Conservation (phyloP, 2,797 vertebrate species). For the Cynodonichthys magdalenae region DNA sequence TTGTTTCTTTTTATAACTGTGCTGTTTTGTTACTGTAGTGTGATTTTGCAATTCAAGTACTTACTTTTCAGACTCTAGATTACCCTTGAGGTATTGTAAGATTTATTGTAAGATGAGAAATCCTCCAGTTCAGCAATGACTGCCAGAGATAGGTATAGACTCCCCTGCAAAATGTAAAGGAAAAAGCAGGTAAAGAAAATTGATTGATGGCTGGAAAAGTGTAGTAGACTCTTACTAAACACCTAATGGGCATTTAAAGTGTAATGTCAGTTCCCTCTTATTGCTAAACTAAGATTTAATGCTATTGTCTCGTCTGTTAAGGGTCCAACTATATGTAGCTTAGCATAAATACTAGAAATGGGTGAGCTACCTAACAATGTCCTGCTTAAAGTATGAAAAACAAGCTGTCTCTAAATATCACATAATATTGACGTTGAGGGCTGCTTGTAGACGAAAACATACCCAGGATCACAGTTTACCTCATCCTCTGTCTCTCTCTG, state of each 20-base stretch:
- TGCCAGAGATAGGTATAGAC: too few relatives aligned
- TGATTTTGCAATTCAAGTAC: conserved; percentile 50
- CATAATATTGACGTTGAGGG: background rate
- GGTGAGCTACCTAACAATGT: background rate
- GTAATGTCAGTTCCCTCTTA: conserved; percentile 13
- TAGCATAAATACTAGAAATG: conserved; percentile 12
- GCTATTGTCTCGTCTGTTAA: background rate
- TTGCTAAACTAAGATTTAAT: background rate
- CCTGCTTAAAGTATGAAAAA: background rate
- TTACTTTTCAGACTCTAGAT: conserved; percentile 39
- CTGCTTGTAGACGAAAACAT: background rate
- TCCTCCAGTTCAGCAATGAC: background rate
- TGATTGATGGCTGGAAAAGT: too few relatives aligned
- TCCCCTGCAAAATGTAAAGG: too few relatives aligned
- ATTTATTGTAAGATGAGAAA: conserved; percentile 18
- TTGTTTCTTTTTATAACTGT: conserved; percentile 40
- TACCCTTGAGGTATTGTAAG: conserved; percentile 35
- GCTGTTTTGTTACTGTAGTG: conserved; percentile 11
- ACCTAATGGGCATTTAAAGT: conserved; percentile 17
- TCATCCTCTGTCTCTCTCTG: background rate
- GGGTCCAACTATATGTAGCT: background rate
- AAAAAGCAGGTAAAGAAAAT: too few relatives aligned
- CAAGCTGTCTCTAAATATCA: background rate
- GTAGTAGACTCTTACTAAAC: conserved; percentile 2
- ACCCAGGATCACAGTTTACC: background rate